phyloP scores from a whole-genome alignment of 2,888 invertebrate species.

The Noctua janthina region DNA sequence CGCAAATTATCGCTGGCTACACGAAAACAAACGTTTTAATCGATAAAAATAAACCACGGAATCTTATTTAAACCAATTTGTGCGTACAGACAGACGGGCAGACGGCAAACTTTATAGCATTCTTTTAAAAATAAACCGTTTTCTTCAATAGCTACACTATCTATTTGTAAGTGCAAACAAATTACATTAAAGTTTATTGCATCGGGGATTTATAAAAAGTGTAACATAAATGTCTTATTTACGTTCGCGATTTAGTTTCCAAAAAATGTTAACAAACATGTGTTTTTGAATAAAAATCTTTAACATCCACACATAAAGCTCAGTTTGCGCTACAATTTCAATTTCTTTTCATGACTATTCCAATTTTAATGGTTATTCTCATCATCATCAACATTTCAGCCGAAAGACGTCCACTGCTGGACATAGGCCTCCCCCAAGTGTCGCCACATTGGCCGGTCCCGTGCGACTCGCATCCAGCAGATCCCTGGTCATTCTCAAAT shows the following conservation, averaged over 20 bases:
- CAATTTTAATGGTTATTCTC: neutral
- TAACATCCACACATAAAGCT: neutral
- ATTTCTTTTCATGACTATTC: neutral
- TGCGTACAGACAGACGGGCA: conserved; percentile 38
- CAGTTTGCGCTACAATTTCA: neutral
- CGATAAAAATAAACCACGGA: conserved; percentile 39
- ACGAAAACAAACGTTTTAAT: conserved; percentile 38
- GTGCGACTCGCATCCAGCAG: too few species aligned
- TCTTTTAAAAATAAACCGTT: conserved; percentile 44
- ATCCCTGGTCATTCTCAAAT: neutral
- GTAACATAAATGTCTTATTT: conserved; percentile 15
- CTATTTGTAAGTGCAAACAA: conserved; percentile 49
- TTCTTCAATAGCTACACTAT: conserved; percentile 35
- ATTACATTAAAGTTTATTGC: conserved; percentile 55
- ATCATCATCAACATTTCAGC: neutral
- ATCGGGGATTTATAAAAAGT: conserved; percentile 35
- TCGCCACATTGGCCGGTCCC: too few species aligned
- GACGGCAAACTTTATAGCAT: conserved; percentile 44
- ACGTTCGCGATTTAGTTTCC: neutral
- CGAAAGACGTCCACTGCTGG: too few species aligned
- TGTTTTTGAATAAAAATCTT: neutral
- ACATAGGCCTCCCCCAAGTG: too few species aligned
- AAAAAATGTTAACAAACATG: too few species aligned
- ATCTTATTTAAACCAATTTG: conserved; percentile 37
- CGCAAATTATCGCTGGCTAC: neutral